Conservation (phyloP, 2,113 vertebrate species). For the Sardina pilchardus region DNA sequence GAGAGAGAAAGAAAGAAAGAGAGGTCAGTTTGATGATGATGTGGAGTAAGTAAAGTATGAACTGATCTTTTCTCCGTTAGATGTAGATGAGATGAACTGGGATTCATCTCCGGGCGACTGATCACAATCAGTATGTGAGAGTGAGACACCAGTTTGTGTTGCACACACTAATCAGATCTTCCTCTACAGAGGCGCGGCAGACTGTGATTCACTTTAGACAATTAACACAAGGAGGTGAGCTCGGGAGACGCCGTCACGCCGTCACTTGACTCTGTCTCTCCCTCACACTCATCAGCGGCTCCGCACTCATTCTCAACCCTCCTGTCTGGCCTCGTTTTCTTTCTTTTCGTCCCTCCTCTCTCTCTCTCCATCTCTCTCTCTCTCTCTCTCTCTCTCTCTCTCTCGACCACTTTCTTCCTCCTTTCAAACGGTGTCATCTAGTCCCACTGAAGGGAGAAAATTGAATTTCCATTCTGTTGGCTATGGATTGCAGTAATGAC, state of each 20-base stretch:
- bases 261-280: neutral
- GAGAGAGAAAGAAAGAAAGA: no score
- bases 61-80: neutral
- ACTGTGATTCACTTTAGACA: constrained; percentile 8
- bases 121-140: neutral
- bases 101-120: neutral
- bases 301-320: neutral
- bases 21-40: no score
- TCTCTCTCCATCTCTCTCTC: no score
- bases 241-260: neutral
- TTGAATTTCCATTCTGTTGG: constrained; percentile 50
- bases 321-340: neutral
- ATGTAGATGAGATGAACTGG: neutral
- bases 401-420: constrained; percentile 4
- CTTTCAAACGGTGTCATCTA: constrained; percentile 42
- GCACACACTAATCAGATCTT: neutral
- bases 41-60: neutral
- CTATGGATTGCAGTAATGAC: constrained; percentile 33
- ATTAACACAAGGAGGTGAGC: neutral
- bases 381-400: no score
- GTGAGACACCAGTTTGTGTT: neutral
- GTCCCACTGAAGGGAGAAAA: constrained; percentile 44
- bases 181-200: neutral
- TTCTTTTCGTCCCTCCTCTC: neutral
- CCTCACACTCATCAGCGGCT: neutral